A percentile compares a stretch with the other conserved stretches of the same genome.
Conservation (phyloP, 2,888 invertebrate species). For the Amiota minor region DNA sequence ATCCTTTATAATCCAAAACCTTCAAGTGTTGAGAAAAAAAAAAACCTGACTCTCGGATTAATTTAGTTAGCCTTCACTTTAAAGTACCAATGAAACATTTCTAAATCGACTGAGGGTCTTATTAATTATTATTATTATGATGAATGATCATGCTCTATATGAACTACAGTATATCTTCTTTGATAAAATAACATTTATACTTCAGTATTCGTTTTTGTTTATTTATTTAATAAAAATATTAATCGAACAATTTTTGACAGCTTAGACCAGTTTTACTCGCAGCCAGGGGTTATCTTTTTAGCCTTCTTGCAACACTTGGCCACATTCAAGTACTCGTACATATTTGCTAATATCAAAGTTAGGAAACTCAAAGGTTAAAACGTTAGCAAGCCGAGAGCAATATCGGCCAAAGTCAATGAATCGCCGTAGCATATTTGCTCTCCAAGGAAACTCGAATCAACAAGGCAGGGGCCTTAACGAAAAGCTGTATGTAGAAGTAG, state of each 20-base stretch:
- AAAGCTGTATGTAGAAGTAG: conserved; percentile 80
- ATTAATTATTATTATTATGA: too few species aligned
- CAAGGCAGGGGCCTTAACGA: conserved; percentile 78
- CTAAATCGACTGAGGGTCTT: too few species aligned
- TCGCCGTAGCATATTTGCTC: conserved; percentile 83
- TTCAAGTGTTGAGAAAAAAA: too few species aligned
- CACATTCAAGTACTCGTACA: conserved; percentile 81
- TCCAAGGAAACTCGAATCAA: conserved; percentile 82
- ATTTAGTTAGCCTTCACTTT: too few species aligned
- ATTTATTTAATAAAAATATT: too few species aligned
- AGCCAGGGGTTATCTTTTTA: conserved; percentile 77
- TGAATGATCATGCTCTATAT: too few species aligned
- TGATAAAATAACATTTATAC: too few species aligned
- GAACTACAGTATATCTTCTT: too few species aligned
- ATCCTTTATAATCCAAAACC: too few species aligned
- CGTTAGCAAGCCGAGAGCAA: conserved; percentile 79
- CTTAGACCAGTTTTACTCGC: conserved; percentile 77
- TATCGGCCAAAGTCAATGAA: conserved; percentile 84
- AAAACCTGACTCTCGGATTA: too few species aligned
- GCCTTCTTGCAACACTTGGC: conserved; percentile 78
- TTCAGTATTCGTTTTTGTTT: too few species aligned
- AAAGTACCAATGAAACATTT: too few species aligned
- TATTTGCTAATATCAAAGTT: conserved; percentile 81
- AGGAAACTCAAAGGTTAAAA: conserved; percentile 81
- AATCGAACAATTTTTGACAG: conserved; percentile 71